Evolutionary conservation across 2,797 vertebrate species (phyloP).

Genomic region (Garrulus glandarius): DNA sequence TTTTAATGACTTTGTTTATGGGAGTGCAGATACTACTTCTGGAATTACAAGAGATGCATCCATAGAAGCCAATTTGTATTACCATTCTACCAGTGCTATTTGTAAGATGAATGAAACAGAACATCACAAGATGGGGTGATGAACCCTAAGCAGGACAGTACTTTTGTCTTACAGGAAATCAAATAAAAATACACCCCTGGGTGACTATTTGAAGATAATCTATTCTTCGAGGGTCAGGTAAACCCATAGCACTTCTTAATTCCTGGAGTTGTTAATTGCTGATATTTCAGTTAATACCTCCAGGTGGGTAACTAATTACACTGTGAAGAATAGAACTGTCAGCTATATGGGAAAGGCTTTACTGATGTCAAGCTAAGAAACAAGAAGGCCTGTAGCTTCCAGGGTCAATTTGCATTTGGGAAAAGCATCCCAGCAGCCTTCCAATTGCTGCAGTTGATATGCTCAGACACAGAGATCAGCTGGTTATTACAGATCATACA

Average conservation of each 20-base stretch:
- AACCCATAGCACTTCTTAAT: neutral
- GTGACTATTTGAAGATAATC: neutral
- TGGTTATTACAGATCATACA: neutral
- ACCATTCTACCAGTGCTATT: neutral
- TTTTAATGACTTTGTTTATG: neutral
- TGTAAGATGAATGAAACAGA: neutral
- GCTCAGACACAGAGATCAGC: neutral
- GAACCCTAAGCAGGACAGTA: neutral
- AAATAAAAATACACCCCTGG: neutral
- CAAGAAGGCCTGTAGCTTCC: fast-evolving
- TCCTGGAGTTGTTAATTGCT: neutral
- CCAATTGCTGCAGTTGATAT: neutral
- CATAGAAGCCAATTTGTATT: neutral
- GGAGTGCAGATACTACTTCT: neutral
- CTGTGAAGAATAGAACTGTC: neutral
- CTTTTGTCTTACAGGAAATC: neutral
- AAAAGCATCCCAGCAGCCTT: neutral
- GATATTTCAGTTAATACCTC: neutral
- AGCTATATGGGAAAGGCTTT: neutral
- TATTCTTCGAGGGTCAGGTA: neutral
- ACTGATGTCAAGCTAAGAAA: neutral
- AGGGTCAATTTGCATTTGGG: neutral
- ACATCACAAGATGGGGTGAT: neutral
- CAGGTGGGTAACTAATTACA: neutral
- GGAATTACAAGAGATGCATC: neutral